phyloP scores from a whole-genome alignment of 1,140 invertebrate genomes.

The Paraescarpia echinospica region DNA sequence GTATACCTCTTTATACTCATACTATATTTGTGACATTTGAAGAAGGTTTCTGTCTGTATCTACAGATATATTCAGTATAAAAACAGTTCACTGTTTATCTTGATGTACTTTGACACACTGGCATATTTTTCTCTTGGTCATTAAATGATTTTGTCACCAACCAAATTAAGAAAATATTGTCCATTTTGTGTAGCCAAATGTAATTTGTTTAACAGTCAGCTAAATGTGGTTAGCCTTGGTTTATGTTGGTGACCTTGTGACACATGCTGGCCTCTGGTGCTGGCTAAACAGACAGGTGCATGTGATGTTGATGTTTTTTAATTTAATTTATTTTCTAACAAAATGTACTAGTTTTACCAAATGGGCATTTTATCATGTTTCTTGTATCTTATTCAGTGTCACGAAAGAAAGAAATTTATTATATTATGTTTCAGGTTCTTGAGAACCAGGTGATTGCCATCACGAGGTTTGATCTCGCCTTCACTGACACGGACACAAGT shows the following conservation, averaged over 20 bases:
- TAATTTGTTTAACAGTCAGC: too few relatives aligned
- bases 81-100: neutral
- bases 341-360: too few relatives aligned
- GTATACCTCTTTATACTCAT: neutral
- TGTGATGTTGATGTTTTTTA: neutral
- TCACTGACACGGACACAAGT: constrained; percentile 33
- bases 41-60: neutral
- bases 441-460: constrained; percentile 47
- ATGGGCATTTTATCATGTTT: too few relatives aligned
- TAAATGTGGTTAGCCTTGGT: too few relatives aligned
- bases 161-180: too few relatives aligned
- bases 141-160: too few relatives aligned
- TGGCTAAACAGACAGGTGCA: neutral
- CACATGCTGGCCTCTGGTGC: neutral
- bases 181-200: too few relatives aligned
- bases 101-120: neutral
- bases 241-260: neutral
- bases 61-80: neutral
- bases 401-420: neutral
- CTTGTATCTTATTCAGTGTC: too few relatives aligned
- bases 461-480: constrained; percentile 36
- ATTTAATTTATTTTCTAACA: too few relatives aligned
- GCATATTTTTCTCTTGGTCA: too few relatives aligned
- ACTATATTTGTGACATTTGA: neutral
- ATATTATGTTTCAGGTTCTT: constrained; percentile 38